Evolutionary conservation across 1,140 invertebrate genomes (phyloP).

Genomic region (Eubasilissa regina): DNA sequence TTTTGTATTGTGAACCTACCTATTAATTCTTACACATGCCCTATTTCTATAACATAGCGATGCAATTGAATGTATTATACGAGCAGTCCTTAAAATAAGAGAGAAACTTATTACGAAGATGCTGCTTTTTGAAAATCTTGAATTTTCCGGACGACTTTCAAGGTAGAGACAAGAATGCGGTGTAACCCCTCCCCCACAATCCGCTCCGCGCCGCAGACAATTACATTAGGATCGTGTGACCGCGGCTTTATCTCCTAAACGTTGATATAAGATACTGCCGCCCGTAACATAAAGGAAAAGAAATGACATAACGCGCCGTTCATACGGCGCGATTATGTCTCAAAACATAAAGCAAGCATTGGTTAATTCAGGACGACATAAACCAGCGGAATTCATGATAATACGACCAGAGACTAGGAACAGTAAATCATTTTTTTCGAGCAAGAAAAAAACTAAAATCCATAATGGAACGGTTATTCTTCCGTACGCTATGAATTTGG

Average conservation of each 20-base stretch:
- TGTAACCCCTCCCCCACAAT: neutral
- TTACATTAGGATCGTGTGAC: conserved; percentile 41
- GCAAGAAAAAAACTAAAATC: too few relatives aligned
- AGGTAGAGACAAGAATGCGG: conserved; percentile 4
- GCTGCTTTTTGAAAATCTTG: too few relatives aligned
- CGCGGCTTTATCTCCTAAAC: conserved; percentile 42
- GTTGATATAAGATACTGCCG: conserved; percentile 40
- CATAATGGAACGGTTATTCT: too few relatives aligned
- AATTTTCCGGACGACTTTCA: neutral
- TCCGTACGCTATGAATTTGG: too few relatives aligned
- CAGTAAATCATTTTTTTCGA: too few relatives aligned
- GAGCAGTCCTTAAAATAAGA: too few relatives aligned
- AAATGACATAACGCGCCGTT: conserved; percentile 34
- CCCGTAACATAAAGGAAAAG: conserved; percentile 25
- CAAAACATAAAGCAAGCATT: conserved; percentile 23
- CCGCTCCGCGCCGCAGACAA: conserved; percentile 20
- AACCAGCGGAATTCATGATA: neutral
- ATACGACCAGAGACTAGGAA: too few relatives aligned
- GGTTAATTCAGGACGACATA: conserved; percentile 8
- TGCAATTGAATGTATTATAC: too few relatives aligned
- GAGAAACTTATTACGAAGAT: too few relatives aligned
- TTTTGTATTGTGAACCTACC: too few relatives aligned
- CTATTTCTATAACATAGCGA: too few relatives aligned
- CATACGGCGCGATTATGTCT: conserved; percentile 17
- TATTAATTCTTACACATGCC: too few relatives aligned